phyloP scores from a whole-genome alignment of 2,113 vertebrate species.

The Hyla sarda region DNA sequence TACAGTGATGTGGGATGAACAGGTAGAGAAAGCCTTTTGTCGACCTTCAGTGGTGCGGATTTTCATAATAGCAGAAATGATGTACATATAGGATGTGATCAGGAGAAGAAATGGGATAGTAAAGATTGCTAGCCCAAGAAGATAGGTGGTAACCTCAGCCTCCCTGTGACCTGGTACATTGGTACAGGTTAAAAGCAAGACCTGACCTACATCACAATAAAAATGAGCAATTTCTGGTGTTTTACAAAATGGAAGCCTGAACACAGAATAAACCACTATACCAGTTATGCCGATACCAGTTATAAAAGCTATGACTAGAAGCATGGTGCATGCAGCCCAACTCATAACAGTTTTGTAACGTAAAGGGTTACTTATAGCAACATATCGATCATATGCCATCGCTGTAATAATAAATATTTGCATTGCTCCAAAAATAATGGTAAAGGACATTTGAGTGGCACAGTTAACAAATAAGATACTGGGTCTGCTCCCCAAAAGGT shows the following conservation, averaged over 20 bases:
- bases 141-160: not conserved
- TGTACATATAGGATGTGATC: constrained; percentile 23
- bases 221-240: constrained; percentile 61
- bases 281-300: constrained; percentile 60
- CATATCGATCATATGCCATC: constrained; percentile 66
- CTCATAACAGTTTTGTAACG: constrained; percentile 62
- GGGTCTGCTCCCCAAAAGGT: constrained; percentile 33
- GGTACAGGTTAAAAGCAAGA: constrained; percentile 43
- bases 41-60: constrained; percentile 16
- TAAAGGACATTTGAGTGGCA: constrained; percentile 63
- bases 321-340: constrained; percentile 35
- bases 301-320: constrained; percentile 54
- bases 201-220: constrained; percentile 64
- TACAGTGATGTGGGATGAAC: constrained; percentile 38
- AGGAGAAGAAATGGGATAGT: constrained; percentile 19
- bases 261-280: constrained; percentile 61
- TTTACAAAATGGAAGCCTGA: constrained; percentile 64
- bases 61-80: constrained; percentile 22
- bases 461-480: constrained; percentile 61
- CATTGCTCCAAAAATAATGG: constrained; percentile 60
- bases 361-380: constrained; percentile 64
- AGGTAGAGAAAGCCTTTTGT: constrained; percentile 35
- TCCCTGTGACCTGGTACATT: not conserved
- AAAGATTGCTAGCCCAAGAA: constrained; percentile 15
- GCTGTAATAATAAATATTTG: constrained; percentile 64